Evolutionary conservation across 2,797 vertebrate species (phyloP), one percentile per base, ranked within the genome.

Genomic region (Todus mexicanus): DNA sequence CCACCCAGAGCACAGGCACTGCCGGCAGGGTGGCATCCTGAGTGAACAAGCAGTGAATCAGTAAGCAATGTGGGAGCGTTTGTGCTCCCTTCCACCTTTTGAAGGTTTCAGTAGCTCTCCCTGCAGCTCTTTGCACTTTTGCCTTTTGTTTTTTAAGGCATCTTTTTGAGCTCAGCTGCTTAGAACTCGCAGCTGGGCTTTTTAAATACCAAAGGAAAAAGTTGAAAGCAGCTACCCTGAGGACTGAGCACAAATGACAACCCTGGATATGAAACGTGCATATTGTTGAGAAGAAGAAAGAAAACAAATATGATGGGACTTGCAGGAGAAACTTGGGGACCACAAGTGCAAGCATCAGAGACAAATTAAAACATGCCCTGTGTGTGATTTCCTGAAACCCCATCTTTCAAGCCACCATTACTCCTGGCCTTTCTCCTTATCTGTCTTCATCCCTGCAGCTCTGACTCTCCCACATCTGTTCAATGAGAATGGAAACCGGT

Each of bases 131-230:
- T 81, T 93, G 38, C 47, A 63, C 35, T 82, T 88, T 33, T 66
- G 18, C 48, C 83, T 85, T 50, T 84, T 73, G 50, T 79, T 92
- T 95, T 90, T 89, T 76, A 90, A 93, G 78, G 59, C 74, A 75
- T 70, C 10, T 45, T 83, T 92, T 85, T 72, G 40, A 92, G 73
- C 43, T 84, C 33, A 45, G 45, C 56, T 74, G 42, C 77, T 93
- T 71, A 59, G 60, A 92, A 89, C 38, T 89, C 78, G 53, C 60
- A 51, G 21, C 27, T 92, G 73, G 43, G 54, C 54, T 74, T 93
- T 94, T 84, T 90, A 72, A 92, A 89, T 89, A 76, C 33, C 63
- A 84, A 90, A 90, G 57, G 66, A 80, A 83, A 92, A 89, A 51
- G 47, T 8, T 91, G 57, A 93, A 96, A 93, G 75, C 35, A 89